Conservation (phyloP, 2,113 vertebrate genomes). For the Setophaga petechia region DNA sequence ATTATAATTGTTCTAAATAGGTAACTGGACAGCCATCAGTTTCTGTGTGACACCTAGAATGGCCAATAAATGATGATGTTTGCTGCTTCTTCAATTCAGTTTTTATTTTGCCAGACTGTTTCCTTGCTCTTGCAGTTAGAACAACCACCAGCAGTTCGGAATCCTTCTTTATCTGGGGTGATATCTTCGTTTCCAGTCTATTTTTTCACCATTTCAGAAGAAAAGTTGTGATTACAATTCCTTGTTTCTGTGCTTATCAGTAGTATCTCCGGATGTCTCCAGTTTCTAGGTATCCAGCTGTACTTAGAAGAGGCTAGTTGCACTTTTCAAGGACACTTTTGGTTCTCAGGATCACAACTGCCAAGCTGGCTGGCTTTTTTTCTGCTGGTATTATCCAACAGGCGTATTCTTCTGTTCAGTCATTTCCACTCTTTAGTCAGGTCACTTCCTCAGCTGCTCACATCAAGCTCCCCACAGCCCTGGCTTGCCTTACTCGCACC, state of each 20-base stretch:
- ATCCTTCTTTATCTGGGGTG: background rate
- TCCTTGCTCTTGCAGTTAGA: background rate
- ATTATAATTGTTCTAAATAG: background rate
- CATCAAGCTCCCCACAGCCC: background rate
- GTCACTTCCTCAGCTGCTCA: background rate
- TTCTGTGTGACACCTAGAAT: background rate
- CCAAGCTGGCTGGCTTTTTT: background rate
- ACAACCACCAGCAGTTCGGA: rapidly evolving
- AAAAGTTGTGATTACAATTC: background rate
- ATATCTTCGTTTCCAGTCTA: background rate
- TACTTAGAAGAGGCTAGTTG: background rate
- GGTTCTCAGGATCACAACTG: background rate
- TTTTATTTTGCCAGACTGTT: background rate
- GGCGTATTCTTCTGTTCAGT: background rate
- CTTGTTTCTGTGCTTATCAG: background rate
- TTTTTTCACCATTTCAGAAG: background rate
- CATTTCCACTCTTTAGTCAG: background rate
- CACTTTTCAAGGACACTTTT: background rate
- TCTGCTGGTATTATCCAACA: background rate
- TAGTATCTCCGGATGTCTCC: background rate
- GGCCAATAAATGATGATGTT: background rate
- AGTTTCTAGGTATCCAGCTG: background rate
- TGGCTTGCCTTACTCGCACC: background rate
- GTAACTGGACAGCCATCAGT: background rate
- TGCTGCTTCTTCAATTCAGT: background rate